Base-by-base conservation (phyloP, 2,797 vertebrate genomes). In the Epinephelus malabaricus region DNA sequence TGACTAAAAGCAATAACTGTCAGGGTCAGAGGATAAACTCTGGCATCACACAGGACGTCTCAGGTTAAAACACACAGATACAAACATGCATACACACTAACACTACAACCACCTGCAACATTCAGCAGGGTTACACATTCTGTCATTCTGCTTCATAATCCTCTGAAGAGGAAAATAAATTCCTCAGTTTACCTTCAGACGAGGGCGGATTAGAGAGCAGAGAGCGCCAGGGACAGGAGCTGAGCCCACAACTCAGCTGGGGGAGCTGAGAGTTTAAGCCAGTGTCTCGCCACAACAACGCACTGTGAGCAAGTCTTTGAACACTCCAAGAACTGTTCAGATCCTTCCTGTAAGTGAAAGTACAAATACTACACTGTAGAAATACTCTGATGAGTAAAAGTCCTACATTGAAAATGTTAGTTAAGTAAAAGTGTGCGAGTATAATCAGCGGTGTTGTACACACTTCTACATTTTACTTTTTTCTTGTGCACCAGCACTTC, bases 1-100 rank as follows among this genome's bases (percentile, higher is more conserved):
- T 1, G 40, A 50, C 53, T 38, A 30, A 15, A 73, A 69, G 82
- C 85, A 92, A 90, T 88, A 83, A 89, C 73, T 6, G 65, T 3
- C 23, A 17, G 34, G 69, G 75, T 79, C 69, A 23, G 53, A 68
- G 25, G 25, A 55, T 85, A 73, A 92, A 79, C 79, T 81, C 46
- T 3, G 76, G 85, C 76, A 56, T 85, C 81, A 27, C 14, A 18
- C 6, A 19, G 78, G 76, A 74, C n/a, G 54, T 82, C 84, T 25
- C 10, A 5, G 46, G 71, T 54, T 51, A 27, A 69, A 45, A 74
- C 40, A 46, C 12, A 65, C 21, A 77, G 14, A 23, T 53, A 12
- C n/a, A 58, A 27, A 63, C 34, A 1, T 34, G 34, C 34, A 34
- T 34, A 34, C 34, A 34, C 34, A 34, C 34, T 34, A 34, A 34